phyloP scores from a whole-genome alignment of 2,888 invertebrate species.

The Empis livida region DNA sequence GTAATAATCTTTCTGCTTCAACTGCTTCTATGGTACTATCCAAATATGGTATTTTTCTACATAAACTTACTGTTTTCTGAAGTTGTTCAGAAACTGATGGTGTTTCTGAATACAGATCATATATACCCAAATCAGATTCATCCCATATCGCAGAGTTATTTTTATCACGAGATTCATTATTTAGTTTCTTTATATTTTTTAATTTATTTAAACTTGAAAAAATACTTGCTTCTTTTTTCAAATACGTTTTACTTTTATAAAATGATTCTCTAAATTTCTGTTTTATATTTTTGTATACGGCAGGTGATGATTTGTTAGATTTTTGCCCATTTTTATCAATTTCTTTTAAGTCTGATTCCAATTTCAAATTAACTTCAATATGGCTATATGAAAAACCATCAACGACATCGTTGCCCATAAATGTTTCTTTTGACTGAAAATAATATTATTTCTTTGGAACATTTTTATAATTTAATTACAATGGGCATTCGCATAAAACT shows the following conservation, averaged over 20 bases:
- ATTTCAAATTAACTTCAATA: too few species aligned
- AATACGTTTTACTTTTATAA: slow-evolving; percentile 25
- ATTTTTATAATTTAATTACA: too few species aligned
- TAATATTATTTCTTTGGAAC: too few species aligned
- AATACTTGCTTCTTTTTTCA: slow-evolving; percentile 22
- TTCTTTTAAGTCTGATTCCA: too few species aligned
- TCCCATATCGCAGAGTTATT: slow-evolving; percentile 8
- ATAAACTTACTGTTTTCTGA: slow-evolving; percentile 36
- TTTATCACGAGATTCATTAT: background rate
- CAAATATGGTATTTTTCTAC: slow-evolving; percentile 36
- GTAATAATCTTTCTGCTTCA: slow-evolving; percentile 38
- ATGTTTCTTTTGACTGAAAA: too few species aligned
- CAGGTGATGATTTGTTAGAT: background rate
- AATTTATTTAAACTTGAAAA: slow-evolving; percentile 16
- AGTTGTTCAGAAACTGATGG: slow-evolving; percentile 29
- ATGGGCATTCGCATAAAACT: too few species aligned
- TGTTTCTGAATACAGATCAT: slow-evolving; percentile 18
- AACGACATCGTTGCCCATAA: too few species aligned
- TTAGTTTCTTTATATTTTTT: background rate
- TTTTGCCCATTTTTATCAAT: too few species aligned
- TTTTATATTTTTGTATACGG: slow-evolving; percentile 24
- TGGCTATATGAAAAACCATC: too few species aligned
- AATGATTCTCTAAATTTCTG: slow-evolving; percentile 29
- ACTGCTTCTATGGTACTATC: slow-evolving; percentile 38
- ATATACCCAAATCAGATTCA: slow-evolving; percentile 21